Base-by-base conservation (phyloP, 2,888 invertebrate species). In the Philhelius pedissequus region DNA sequence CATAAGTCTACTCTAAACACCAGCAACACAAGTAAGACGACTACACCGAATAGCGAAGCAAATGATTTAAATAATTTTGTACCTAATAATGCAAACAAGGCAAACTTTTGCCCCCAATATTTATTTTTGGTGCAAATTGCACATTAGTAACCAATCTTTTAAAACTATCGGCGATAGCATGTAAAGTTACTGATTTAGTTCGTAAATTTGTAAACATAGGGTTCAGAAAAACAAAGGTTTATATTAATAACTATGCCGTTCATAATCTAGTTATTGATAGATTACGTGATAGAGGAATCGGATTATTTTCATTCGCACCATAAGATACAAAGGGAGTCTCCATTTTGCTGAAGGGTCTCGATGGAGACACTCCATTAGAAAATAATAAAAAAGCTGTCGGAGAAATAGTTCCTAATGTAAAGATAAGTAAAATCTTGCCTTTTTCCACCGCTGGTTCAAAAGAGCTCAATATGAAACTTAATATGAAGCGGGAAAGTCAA, bases 381-480 rank as follows among this genome's bases (percentile, higher is more conserved):
- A 8, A 8, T n/a, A 54, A 54, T 13, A 43, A 69, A 25, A 54
- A 69, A 18, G 27, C 50, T 27, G 15, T 68, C 8, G n/a, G n/a
- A 5, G 52, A 38, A 52, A 4, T 20, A 7, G 68, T 20, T 27
- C 52, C 68, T 3, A 52, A 68, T 27, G 22, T 40, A 1, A 68
- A 30, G 52, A 52, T 68, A 4, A 52, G 68, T 8, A 45, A 56
- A 22, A 56, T 58, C 15, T 5, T 22, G 32, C 45, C 70, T 20
- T 70, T 70, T 56, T 4, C n/a, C 25, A 70, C 56, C 4, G 30
- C 56, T 20, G 9, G 32, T 9, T 18, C 70, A 45, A 56, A 56
- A 30, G 70, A 70, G n/a, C 4, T 58, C 4, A 43, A 58, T 35
- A 15, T 70, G 32, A 70, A 70, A 70, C 22, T 70, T 13, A 70